Percentiles rank a stretch among this genome's conserved stretches.
These are phyloP conservation scores for Ormyrus pomaceus DNA, from an alignment of 2,888 invertebrate species.

Conservation along the genomic window DNA sequence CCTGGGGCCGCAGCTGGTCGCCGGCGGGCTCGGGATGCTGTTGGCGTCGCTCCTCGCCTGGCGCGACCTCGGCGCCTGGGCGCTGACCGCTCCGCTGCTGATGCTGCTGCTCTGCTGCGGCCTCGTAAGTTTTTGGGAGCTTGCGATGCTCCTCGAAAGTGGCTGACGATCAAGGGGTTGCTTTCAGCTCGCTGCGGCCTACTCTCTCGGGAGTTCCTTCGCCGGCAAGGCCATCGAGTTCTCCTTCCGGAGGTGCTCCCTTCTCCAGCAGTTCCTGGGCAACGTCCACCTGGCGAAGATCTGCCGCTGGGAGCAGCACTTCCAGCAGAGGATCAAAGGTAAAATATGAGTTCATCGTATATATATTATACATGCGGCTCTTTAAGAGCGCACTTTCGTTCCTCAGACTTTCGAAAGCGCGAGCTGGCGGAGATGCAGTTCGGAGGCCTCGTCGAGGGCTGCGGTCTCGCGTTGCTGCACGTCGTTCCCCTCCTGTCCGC, in stretches of 20 bases:
- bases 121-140: conserved; percentile 54
- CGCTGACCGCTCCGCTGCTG: conserved; percentile 75
- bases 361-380: background rate
- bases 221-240: conserved; percentile 63
- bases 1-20: conserved; percentile 75
- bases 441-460: conserved; percentile 64
- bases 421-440: conserved; percentile 62
- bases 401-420: conserved; percentile 58
- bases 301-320: conserved; percentile 63
- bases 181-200: conserved; percentile 62
- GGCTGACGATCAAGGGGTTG: no score
- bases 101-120: conserved; percentile 74
- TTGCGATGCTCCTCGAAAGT: background rate
- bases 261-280: conserved; percentile 64
- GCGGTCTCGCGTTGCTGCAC: conserved; percentile 64
- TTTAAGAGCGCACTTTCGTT: background rate
- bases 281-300: conserved; percentile 65
- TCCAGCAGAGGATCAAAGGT: conserved; percentile 62
- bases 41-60: conserved; percentile 74
- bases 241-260: conserved; percentile 61
- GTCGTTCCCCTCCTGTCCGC: conserved; percentile 63
- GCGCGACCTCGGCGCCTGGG: conserved; percentile 76
- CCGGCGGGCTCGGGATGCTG: conserved; percentile 77
- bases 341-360: background rate
- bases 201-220: conserved; percentile 62